phyloP scores from a whole-genome alignment of 2,888 invertebrate genomes.

The Nomada ferruginata region DNA sequence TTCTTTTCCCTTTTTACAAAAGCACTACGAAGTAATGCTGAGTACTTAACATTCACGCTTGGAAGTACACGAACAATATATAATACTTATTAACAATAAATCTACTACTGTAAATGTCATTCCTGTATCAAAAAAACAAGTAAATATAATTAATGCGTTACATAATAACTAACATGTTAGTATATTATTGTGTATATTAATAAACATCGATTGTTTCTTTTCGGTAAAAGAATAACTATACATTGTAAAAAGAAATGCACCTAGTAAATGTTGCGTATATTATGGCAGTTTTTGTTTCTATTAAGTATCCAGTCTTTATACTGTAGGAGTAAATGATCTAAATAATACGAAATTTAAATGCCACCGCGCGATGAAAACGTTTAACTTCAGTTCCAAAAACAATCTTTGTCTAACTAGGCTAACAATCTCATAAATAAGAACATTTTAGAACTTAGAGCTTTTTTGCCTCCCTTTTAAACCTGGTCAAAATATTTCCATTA shows the following conservation, averaged over 20 bases:
- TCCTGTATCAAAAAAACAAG: constrained; percentile 28
- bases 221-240: constrained; percentile 38
- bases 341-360: constrained; percentile 38
- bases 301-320: constrained; percentile 50
- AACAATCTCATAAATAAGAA: constrained; percentile 11
- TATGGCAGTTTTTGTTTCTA: constrained; percentile 56
- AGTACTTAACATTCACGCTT: constrained; percentile 35
- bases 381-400: background rate
- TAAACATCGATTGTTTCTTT: constrained; percentile 22
- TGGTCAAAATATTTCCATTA: background rate
- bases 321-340: constrained; percentile 15
- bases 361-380: constrained; percentile 17
- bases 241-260: constrained; percentile 41
- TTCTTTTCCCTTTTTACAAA: constrained; percentile 44
- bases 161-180: constrained; percentile 49
- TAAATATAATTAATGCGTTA: constrained; percentile 47
- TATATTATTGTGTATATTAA: constrained; percentile 24
- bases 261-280: constrained; percentile 29
- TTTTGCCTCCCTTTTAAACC: constrained; percentile 13
- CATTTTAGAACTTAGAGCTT: background rate
- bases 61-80: constrained; percentile 43
- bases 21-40: constrained; percentile 26
- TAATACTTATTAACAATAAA: constrained; percentile 32
- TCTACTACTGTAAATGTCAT: constrained; percentile 35
- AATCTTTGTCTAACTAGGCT: background rate